Percentiles rank a stretch among this genome's conserved stretches.
These are phyloP conservation scores for Trichechus manatus DNA, from an alignment of 2,113 vertebrate species.

Conservation along the genomic window DNA sequence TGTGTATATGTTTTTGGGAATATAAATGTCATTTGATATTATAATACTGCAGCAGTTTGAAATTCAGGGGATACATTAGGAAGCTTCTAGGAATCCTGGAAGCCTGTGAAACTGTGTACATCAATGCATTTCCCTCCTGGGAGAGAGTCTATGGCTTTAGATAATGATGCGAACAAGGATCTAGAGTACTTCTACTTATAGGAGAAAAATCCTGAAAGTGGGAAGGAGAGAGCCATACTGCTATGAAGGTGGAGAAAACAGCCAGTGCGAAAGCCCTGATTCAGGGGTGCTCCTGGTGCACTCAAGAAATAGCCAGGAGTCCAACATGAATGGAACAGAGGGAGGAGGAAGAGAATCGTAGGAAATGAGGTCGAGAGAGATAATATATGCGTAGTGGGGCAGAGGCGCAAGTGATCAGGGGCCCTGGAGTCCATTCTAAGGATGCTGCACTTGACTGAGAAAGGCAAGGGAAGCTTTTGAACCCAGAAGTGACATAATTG, in stretches of 20 bases:
- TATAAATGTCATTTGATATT: neutral
- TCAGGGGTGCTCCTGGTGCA: fast-evolving
- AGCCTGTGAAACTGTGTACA: neutral
- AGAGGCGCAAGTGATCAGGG: neutral
- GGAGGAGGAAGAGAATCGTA: fast-evolving
- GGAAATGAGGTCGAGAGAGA: neutral
- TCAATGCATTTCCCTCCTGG: neutral
- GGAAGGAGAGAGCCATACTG: neutral
- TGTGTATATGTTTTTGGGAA: neutral
- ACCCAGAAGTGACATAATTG: neutral
- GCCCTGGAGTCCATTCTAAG: fast-evolving
- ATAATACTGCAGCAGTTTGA: neutral
- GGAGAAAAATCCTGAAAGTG: neutral
- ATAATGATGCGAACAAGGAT: neutral
- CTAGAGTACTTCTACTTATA: neutral
- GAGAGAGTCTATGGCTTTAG: neutral
- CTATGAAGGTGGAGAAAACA: neutral
- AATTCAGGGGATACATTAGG: neutral
- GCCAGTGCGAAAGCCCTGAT: neutral
- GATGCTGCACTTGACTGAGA: neutral
- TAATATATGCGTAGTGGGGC: fast-evolving
- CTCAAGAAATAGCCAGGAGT: too few relatives aligned
- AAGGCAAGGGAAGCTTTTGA: neutral
- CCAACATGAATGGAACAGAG: fast-evolving
- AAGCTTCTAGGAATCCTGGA: neutral